A percentile compares a stretch with the other conserved stretches of the same genome.
Evolutionary conservation across 1,140 invertebrate species (phyloP).

Genomic region (Melitaea cinxia): DNA sequence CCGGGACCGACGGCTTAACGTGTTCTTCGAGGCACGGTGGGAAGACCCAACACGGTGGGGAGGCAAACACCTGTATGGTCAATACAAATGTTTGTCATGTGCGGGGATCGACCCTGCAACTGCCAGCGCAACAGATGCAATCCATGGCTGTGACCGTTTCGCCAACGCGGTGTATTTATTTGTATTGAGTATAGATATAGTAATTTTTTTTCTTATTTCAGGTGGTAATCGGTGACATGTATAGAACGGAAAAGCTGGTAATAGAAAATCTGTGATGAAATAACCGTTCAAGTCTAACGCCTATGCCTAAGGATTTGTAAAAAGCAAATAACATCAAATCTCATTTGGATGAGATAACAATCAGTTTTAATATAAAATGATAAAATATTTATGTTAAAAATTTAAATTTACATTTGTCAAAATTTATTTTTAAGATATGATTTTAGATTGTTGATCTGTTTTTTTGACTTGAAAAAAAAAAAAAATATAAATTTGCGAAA

Average conservation of each 20-base stretch:
- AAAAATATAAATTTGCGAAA: not conserved
- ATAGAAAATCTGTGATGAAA: constrained; percentile 77
- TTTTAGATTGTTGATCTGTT: not conserved
- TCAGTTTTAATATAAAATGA: not conserved
- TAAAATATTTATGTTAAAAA: not conserved
- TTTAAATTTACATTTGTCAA: not conserved
- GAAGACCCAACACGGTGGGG: too few relatives aligned
- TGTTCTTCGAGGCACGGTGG: too few relatives aligned
- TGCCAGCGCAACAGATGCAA: too few relatives aligned
- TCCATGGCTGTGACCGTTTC: too few relatives aligned
- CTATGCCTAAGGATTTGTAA: not conserved
- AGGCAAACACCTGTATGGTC: too few relatives aligned
- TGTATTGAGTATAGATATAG: too few relatives aligned
- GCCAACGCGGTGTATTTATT: too few relatives aligned
- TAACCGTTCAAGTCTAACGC: too few relatives aligned
- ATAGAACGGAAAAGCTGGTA: constrained; percentile 82
- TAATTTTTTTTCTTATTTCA: constrained; percentile 63
- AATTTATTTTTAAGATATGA: not conserved
- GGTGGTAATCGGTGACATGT: constrained; percentile 82
- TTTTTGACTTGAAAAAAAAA: not conserved
- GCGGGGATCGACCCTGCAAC: too few relatives aligned
- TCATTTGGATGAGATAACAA: not conserved
- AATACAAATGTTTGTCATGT: too few relatives aligned
- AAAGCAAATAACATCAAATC: not conserved
- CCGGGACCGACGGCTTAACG: too few relatives aligned